Conservation (phyloP, 2,113 vertebrate species). For the Toxotes jaculatrix region DNA sequence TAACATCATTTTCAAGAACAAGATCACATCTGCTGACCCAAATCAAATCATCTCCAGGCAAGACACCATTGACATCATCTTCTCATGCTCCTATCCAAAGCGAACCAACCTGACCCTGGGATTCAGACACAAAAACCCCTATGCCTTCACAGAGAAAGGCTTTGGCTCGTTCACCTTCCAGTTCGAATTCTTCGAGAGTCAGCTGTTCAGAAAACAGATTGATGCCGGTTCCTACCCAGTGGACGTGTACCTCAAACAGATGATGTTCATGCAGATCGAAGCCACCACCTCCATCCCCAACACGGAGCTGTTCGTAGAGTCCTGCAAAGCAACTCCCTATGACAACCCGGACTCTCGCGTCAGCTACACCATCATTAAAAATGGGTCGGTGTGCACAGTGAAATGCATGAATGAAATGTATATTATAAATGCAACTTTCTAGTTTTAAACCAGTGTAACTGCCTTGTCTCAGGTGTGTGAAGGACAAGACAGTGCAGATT, state of each 20-base stretch:
- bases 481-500: slow-evolving; percentile 59
- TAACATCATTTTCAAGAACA: slow-evolving; percentile 71
- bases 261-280: slow-evolving; percentile 72
- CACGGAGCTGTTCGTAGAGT: slow-evolving; percentile 73
- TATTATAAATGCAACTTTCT: neutral
- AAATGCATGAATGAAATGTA: neutral
- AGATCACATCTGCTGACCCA: slow-evolving; percentile 55
- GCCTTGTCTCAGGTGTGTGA: slow-evolving; percentile 53
- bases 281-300: slow-evolving; percentile 53
- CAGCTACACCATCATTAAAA: slow-evolving; percentile 64
- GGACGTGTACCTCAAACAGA: slow-evolving; percentile 67
- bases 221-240: slow-evolving; percentile 54
- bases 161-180: slow-evolving; percentile 72
- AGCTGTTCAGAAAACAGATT: neutral
- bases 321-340: slow-evolving; percentile 72
- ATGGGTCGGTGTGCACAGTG: slow-evolving; percentile 44
- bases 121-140: slow-evolving; percentile 57
- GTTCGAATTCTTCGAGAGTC: slow-evolving; percentile 56
- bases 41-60: slow-evolving; percentile 57
- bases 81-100: slow-evolving; percentile 70
- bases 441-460: neutral
- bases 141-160: slow-evolving; percentile 62
- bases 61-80: slow-evolving; percentile 60
- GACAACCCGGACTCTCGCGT: slow-evolving; percentile 63
- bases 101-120: slow-evolving; percentile 50